Evolutionary conservation across 23 tunicate species (phyloP).

Genomic region (Styela plicata): DNA sequence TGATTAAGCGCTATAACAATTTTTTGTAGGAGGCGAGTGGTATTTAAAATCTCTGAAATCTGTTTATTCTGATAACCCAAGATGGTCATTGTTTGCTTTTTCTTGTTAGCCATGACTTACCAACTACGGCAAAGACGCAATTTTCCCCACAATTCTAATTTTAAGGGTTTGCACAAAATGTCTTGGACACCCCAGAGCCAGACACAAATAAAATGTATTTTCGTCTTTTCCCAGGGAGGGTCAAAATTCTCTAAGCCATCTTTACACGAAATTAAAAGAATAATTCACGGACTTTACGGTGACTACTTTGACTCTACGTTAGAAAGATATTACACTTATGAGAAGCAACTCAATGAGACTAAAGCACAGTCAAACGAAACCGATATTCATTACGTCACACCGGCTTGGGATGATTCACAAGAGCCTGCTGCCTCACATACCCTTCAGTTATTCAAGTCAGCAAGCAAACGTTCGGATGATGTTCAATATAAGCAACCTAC

Average conservation of each 20-base stretch:
- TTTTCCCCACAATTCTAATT: no score
- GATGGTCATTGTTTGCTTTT: no score
- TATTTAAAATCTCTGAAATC: no score
- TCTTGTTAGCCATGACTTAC: no score
- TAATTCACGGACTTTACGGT: constrained; percentile 25
- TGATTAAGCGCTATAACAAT: no score
- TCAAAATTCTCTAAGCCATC: constrained; percentile 18
- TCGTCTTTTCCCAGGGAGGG: background rate
- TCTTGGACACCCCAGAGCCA: no score
- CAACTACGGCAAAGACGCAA: no score
- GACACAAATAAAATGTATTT: no score
- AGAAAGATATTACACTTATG: constrained; percentile 29
- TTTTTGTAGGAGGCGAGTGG: no score
- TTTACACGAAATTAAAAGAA: constrained; percentile 14
- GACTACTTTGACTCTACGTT: constrained; percentile 22
- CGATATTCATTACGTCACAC: constrained; percentile 25
- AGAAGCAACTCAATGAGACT: constrained; percentile 9
- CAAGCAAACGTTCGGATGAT: constrained; percentile 13
- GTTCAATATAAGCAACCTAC: background rate
- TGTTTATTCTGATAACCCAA: no score
- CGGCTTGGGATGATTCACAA: constrained; percentile 23
- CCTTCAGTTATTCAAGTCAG: constrained; percentile 21
- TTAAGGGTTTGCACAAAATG: no score
- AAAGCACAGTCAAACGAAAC: background rate
- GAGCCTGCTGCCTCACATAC: constrained; percentile 28